A percentile compares a stretch with the other conserved stretches of the same genome.
These are phyloP conservation scores for Fabriciana adippe DNA, from an alignment of 2,888 invertebrate genomes.

Conservation along the genomic window DNA sequence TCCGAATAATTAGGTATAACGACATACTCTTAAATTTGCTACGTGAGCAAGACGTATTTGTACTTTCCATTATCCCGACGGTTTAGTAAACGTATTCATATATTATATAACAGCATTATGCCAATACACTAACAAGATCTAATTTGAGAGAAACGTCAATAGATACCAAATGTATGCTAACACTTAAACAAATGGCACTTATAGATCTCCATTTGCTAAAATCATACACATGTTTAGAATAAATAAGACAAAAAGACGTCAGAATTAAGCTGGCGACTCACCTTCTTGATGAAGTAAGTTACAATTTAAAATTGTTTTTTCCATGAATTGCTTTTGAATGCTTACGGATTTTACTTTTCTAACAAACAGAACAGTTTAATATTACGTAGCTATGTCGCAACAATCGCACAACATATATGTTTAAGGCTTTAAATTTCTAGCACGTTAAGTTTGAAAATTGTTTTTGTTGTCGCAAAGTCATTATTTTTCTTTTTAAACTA, in stretches of 20 bases:
- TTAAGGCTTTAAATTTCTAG: too few species aligned
- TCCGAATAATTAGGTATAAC: slow-evolving; percentile 56
- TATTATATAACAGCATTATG: slow-evolving; percentile 53
- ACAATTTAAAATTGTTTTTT: too few species aligned
- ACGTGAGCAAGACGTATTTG: slow-evolving; percentile 77
- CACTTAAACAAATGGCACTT: slow-evolving; percentile 45
- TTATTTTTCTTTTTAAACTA: too few species aligned
- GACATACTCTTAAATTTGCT: slow-evolving; percentile 68
- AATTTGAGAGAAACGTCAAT: slow-evolving; percentile 60
- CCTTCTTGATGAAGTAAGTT: too few species aligned
- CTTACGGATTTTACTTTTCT: too few species aligned
- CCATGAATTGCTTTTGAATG: too few species aligned
- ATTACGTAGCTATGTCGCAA: too few species aligned
- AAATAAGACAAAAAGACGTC: slow-evolving; percentile 4
- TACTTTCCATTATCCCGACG: slow-evolving; percentile 63
- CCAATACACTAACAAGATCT: slow-evolving; percentile 60
- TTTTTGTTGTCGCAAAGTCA: too few species aligned
- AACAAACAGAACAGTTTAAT: too few species aligned
- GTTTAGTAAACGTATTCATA: slow-evolving; percentile 53
- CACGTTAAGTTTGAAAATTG: too few species aligned
- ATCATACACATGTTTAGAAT: slow-evolving; percentile 22
- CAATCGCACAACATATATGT: too few species aligned
- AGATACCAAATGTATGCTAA: slow-evolving; percentile 53
- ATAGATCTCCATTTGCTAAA: slow-evolving; percentile 27
- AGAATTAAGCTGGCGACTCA: not conserved